Percentiles rank a stretch among this genome's conserved stretches.
These are phyloP conservation scores for Melikaiella ostensackeni DNA, from an alignment of 2,888 invertebrate species.

Conservation along the genomic window DNA sequence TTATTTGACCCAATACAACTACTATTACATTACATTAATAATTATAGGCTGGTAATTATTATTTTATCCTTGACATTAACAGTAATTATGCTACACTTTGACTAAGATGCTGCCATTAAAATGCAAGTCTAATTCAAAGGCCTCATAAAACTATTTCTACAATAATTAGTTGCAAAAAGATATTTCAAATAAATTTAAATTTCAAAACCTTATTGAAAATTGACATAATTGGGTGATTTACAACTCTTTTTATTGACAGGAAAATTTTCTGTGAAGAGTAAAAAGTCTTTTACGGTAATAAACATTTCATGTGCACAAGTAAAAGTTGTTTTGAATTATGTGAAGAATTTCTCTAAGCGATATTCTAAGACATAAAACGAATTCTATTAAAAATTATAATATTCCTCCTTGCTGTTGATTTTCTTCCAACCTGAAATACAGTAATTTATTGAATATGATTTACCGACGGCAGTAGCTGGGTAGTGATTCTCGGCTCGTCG, in stretches of 20 bases:
- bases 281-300: background rate
- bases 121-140: too few relatives aligned
- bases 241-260: background rate
- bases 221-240: background rate
- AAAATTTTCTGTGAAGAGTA: background rate
- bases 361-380: background rate
- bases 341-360: background rate
- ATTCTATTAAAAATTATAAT: background rate
- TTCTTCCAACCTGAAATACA: background rate
- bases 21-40: conserved; percentile 11
- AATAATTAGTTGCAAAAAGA: too few relatives aligned
- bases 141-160: too few relatives aligned
- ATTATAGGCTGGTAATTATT: background rate
- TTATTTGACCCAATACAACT: too few relatives aligned
- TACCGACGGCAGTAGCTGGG: too few relatives aligned
- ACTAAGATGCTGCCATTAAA: too few relatives aligned
- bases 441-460: too few relatives aligned
- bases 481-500: too few relatives aligned
- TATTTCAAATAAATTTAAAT: too few relatives aligned
- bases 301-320: background rate
- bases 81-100: background rate
- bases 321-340: background rate
- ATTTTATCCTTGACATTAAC: conserved; percentile 7
- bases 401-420: background rate
- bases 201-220: background rate